Evolutionary conservation across 2,797 vertebrate species (phyloP).

Genomic region (Enteromius argenteus): DNA sequence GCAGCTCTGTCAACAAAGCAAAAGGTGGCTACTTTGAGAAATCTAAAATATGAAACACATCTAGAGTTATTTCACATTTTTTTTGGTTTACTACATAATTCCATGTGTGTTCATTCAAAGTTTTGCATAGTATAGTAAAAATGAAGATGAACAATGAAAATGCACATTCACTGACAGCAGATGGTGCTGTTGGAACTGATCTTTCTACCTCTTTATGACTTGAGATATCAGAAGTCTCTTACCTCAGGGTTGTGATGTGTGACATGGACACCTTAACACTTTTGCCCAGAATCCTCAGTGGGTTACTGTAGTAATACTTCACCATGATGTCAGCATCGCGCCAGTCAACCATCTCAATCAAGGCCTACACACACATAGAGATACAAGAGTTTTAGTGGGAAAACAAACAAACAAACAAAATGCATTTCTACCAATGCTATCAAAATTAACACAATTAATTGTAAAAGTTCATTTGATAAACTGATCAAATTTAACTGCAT

Average conservation of each 20-base stretch:
- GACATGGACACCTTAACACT: conserved; percentile 58
- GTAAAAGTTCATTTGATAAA: not conserved
- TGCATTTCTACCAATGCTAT: not conserved
- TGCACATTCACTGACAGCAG: no score
- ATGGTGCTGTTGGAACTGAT: no score
- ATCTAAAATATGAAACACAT: no score
- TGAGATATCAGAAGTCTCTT: not conserved
- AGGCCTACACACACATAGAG: conserved; percentile 49
- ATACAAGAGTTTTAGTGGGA: not conserved
- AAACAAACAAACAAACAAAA: not conserved
- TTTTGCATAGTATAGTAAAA: no score
- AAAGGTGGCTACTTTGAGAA: no score
- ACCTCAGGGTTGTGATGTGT: conserved; percentile 57
- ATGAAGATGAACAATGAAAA: no score
- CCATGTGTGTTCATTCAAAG: no score
- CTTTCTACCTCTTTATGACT: not conserved
- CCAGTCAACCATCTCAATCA: conserved; percentile 67
- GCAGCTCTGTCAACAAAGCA: no score
- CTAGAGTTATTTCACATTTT: no score
- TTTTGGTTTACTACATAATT: no score
- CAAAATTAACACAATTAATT: not conserved
- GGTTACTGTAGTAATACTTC: conserved; percentile 66
- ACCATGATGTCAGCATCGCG: conserved; percentile 68
- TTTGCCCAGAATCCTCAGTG: conserved; percentile 62
- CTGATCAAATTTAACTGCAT: not conserved